phyloP scores from a whole-genome alignment of 2,113 vertebrate species.

The Halichoerus grypus region DNA sequence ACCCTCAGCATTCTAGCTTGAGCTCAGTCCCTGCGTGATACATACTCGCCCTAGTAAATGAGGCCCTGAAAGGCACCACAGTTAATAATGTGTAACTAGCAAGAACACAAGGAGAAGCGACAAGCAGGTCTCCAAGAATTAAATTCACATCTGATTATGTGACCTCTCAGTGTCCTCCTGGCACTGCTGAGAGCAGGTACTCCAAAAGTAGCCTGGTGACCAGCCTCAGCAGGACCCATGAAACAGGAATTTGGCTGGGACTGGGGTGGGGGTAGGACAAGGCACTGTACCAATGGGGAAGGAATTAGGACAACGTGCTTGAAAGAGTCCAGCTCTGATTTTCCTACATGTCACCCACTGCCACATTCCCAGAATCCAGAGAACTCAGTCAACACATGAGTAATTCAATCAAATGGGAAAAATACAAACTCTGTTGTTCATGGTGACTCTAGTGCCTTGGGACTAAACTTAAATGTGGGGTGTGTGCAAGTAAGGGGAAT shows the following conservation, averaged over 20 bases:
- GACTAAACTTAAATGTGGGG: constrained; percentile 62
- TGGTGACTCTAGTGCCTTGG: constrained; percentile 62
- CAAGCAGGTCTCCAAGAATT: constrained; percentile 90
- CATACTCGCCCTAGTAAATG: constrained; percentile 86
- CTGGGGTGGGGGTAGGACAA: not conserved
- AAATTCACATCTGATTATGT: constrained; percentile 94
- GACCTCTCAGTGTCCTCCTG: constrained; percentile 87
- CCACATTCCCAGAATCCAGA: constrained; percentile 77
- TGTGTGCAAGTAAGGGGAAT: not conserved
- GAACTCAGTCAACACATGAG: constrained; percentile 70
- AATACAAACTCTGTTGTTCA: constrained; percentile 63
- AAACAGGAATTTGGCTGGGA: constrained; percentile 89
- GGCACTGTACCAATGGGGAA: not conserved
- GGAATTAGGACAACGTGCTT: constrained; percentile 52
- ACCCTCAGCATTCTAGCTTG: constrained; percentile 82
- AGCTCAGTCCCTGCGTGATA: constrained; percentile 81
- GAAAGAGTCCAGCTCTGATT: constrained; percentile 74
- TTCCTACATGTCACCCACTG: constrained; percentile 75
- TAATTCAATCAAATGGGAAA: constrained; percentile 73
- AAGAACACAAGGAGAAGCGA: constrained; percentile 85
- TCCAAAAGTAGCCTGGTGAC: constrained; percentile 87
- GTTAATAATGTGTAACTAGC: constrained; percentile 92
- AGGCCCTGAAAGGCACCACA: constrained; percentile 88
- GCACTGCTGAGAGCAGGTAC: constrained; percentile 86
- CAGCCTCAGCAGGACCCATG: constrained; percentile 90